Percentiles rank a stretch among this genome's conserved stretches.
These are phyloP conservation scores for Agrilus planipennis DNA, from an alignment of 1,140 invertebrate genomes.

Conservation along the genomic window DNA sequence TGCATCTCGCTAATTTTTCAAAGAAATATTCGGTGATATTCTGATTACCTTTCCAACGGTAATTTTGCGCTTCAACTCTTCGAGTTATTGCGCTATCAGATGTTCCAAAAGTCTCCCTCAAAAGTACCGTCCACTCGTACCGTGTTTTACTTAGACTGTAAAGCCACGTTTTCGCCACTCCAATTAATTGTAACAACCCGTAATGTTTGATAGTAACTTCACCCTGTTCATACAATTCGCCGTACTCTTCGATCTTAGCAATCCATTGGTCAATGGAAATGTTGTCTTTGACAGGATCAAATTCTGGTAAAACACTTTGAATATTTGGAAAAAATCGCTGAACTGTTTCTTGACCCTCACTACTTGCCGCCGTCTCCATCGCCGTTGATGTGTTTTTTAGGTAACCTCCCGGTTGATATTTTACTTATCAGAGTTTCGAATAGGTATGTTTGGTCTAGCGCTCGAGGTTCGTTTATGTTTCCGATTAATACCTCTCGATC, in stretches of 20 bases:
- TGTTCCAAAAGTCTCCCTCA: neutral
- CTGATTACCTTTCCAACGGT: conserved; percentile 1
- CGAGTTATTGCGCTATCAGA: neutral
- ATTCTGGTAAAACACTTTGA: neutral
- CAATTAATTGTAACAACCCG: neutral
- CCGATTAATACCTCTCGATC: too few relatives aligned
- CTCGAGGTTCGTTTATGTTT: too few relatives aligned
- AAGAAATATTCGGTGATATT: conserved; percentile 2
- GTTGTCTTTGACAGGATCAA: neutral
- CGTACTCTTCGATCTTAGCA: conserved; percentile 2
- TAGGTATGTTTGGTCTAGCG: too few relatives aligned
- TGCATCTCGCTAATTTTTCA: conserved; percentile 3
- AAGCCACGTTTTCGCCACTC: conserved; percentile 2
- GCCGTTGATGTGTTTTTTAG: too few relatives aligned
- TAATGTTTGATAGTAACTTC: conserved; percentile 4
- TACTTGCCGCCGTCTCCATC: too few relatives aligned
- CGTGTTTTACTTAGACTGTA: neutral
- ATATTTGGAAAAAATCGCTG: neutral
- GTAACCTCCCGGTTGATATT: too few relatives aligned
- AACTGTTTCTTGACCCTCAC: too few relatives aligned
- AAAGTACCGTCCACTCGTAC: conserved; percentile 1
- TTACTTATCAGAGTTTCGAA: too few relatives aligned
- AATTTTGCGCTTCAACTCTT: conserved; percentile 1
- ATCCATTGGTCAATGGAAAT: neutral
- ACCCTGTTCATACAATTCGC: conserved; percentile 2